phyloP scores from a whole-genome alignment of 2,797 vertebrate species.

The Threskiornis aethiopicus region DNA sequence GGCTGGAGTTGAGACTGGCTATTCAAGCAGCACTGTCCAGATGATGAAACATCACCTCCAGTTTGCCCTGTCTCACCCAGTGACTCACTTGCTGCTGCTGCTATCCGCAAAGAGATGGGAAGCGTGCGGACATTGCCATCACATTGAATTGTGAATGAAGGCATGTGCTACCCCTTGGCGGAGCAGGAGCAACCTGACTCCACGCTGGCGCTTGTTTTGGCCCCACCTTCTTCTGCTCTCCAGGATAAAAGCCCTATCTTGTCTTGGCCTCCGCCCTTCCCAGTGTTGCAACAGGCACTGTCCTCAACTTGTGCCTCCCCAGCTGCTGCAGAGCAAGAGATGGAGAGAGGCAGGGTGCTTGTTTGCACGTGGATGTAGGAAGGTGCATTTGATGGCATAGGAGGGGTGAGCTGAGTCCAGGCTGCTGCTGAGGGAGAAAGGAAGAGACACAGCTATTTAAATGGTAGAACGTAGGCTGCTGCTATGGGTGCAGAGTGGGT shows the following conservation, averaged over 20 bases:
- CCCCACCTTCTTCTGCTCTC: neutral
- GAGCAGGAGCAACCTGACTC: neutral
- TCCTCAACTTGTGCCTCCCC: neutral
- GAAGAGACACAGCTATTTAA: neutral
- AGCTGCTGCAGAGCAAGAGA: neutral
- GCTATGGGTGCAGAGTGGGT: neutral
- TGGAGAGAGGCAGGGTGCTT: neutral
- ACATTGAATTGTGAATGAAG: neutral
- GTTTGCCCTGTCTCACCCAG: neutral
- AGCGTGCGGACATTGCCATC: neutral
- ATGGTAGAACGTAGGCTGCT: neutral
- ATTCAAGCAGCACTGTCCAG: neutral
- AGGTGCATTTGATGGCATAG: neutral
- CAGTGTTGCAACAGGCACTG: neutral
- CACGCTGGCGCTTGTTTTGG: neutral
- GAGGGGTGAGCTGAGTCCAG: constrained; percentile 4
- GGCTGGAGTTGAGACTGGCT: neutral
- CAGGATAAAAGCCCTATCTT: neutral
- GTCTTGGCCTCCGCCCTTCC: neutral
- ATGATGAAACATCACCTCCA: neutral
- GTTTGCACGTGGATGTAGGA: neutral
- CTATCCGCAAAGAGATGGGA: neutral
- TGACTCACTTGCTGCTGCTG: neutral
- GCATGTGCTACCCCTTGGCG: neutral
- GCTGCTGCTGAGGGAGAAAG: neutral